Percentiles rank a stretch among this genome's conserved stretches.
phyloP scores from a whole-genome alignment of 2,888 invertebrate species.

The Frankliniella fusca region DNA sequence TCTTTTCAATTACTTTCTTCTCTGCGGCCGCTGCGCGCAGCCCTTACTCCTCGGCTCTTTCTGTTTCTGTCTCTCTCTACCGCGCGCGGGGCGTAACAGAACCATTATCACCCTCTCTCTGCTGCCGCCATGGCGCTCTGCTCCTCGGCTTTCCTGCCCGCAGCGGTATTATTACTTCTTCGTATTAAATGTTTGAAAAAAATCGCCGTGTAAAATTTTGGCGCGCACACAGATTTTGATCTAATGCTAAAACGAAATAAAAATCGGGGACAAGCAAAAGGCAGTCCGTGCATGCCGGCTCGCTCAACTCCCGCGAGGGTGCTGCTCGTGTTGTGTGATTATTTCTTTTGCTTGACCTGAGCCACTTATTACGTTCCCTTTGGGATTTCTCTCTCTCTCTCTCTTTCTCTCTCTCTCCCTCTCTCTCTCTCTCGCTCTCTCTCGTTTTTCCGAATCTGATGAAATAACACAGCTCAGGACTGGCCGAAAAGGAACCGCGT shows the following conservation, averaged over 20 bases:
- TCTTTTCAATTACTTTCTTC: slow-evolving; percentile 21
- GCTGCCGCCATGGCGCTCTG: too few relatives aligned
- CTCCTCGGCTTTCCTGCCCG: too few relatives aligned
- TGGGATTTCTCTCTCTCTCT: neutral
- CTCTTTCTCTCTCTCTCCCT: too few relatives aligned
- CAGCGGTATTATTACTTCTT: too few relatives aligned
- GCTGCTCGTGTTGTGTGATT: neutral
- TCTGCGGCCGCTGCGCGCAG: neutral
- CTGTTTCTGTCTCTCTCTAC: neutral
- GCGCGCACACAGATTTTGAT: too few relatives aligned
- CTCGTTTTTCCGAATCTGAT: neutral
- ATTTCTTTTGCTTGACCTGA: slow-evolving; percentile 8
- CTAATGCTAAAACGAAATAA: too few relatives aligned
- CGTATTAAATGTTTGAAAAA: neutral
- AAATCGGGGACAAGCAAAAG: too few relatives aligned
- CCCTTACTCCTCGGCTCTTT: neutral
- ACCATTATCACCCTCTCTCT: too few relatives aligned
- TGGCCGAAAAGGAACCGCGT: too few relatives aligned
- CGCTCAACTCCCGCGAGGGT: neutral
- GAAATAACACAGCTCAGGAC: neutral
- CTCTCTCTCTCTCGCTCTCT: neutral
- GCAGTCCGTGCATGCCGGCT: too few relatives aligned
- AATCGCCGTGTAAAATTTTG: neutral
- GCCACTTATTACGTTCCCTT: neutral
- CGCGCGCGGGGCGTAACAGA: too few relatives aligned